phyloP scores from a whole-genome alignment of 1,140 invertebrate species.

The Drosophila parabipectinata region DNA sequence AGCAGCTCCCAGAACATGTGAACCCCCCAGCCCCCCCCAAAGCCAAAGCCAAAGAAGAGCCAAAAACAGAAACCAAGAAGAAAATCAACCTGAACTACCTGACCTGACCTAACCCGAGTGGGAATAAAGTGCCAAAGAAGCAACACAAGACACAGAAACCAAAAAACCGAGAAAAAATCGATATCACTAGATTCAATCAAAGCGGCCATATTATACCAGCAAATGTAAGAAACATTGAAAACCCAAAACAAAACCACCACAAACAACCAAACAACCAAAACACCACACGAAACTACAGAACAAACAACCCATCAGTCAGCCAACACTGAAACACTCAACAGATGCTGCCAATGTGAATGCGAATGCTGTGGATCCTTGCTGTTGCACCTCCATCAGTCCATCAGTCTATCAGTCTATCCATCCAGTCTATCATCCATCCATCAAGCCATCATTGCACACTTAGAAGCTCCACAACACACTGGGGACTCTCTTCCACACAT shows the following conservation, averaged over 20 bases:
- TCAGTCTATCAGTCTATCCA: constrained; percentile 35
- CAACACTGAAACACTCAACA: constrained; percentile 41
- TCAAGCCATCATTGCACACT: constrained; percentile 38
- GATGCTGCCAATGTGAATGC: constrained; percentile 15
- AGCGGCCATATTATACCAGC: constrained; percentile 47
- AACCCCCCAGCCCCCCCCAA: not conserved
- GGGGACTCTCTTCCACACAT: constrained; percentile 33
- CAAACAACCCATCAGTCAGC: constrained; percentile 34
- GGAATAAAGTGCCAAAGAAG: constrained; percentile 62
- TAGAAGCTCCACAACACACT: constrained; percentile 10
- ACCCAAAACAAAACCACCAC: constrained; percentile 8
- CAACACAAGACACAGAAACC: constrained; percentile 12
- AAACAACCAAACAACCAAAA: constrained; percentile 23
- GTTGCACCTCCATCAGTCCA: constrained; percentile 55
- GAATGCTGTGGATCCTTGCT: constrained; percentile 67
- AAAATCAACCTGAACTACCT: constrained; percentile 41
- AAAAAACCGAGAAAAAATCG: constrained; percentile 10
- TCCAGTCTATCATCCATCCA: constrained; percentile 27
- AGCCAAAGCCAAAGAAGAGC: constrained; percentile 26
- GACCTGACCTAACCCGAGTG: constrained; percentile 16
- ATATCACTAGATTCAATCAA: constrained; percentile 26
- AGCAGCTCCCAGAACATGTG: constrained; percentile 85
- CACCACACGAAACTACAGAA: constrained; percentile 40
- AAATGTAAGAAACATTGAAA: constrained; percentile 42
- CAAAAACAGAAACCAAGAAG: constrained; percentile 15